Evolutionary conservation across 2,113 vertebrate genomes (phyloP), one percentile per base, ranked within the genome.

Genomic region (Scalopus aquaticus): DNA sequence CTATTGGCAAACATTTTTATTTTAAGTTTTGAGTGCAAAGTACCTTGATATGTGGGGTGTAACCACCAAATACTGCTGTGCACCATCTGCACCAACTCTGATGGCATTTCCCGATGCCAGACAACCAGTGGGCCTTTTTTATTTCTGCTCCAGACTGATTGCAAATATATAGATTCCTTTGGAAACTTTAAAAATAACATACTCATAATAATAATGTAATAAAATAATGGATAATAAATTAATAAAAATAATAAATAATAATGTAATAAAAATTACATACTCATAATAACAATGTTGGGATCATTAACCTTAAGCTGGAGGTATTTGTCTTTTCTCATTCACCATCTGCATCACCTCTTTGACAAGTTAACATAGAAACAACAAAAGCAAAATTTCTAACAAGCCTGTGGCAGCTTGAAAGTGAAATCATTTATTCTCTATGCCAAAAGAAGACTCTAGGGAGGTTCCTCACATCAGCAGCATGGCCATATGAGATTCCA

Each of bases 121-220:
- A 17, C 35, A 81, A 16, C 10, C 35, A 67, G 42, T 13, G 24
- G 37, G 44, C 28, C 22, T 70, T 80, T 62, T 94, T 28, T 60
- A 80, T 37, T 37, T 58, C 67, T 90, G 22, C 64, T 30, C 16
- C 54, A 6, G 20, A 94, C 30, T 58, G 58, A 69, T 37, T n/a
- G 44, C 90, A 95, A 87, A 67, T 3, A 56, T 56, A 54, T n/a
- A 20, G 28, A 67, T 65, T 93, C 46, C 54, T 69, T 96, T 72
- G 37, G 5, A 86, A 62, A 88, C 17, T n/a, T 78, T 74, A 39
- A 64, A 49, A 93, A 84, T 67, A n/a, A 67, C 5, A 35, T 30
- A 65, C 9, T 79, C 46, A 84, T 73, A 56, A 32, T n/a, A 56
- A 56, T 22, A 20, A 56, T 56, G 54, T 56, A 56, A 56, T 56